These are phyloP conservation scores for Agraylea sexmaculata DNA, from an alignment of 1,140 invertebrate genomes.

Conservation along the genomic window DNA sequence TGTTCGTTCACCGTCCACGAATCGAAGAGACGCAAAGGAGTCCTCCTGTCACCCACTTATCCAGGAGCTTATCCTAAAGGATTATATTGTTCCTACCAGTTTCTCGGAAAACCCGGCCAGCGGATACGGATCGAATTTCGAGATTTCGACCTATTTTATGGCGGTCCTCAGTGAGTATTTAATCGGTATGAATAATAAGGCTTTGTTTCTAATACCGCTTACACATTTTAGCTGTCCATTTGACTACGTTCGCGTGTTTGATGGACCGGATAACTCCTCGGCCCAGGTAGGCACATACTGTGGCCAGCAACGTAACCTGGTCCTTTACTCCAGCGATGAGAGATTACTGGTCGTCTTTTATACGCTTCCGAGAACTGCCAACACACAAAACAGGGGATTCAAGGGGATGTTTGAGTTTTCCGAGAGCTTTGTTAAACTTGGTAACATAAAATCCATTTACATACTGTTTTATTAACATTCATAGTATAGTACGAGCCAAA, in stretches of 20 bases:
- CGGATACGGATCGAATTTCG: conserved; percentile 91
- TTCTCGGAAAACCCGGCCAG: conserved; percentile 81
- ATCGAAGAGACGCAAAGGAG: conserved; percentile 63
- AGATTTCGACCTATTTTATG: conserved; percentile 98
- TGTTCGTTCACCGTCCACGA: conserved; percentile 77
- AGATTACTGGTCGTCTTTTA: conserved; percentile 81
- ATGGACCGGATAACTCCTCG: conserved; percentile 74
- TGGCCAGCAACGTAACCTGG: conserved; percentile 90
- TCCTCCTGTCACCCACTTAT: conserved; percentile 93
- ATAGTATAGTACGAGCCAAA: no score
- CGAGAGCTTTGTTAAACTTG: conserved; percentile 91
- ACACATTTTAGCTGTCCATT: conserved; percentile 92
- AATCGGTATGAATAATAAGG: no score
- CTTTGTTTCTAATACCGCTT: no score
- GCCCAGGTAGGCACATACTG: conserved; percentile 95
- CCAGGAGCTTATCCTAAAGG: conserved; percentile 98
- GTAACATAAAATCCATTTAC: no score
- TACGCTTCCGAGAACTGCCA: conserved; percentile 77
- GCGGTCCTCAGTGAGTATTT: conserved; percentile 91
- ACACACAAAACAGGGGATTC: conserved; percentile 89
- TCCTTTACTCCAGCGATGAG: conserved; percentile 86
- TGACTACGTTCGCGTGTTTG: conserved; percentile 93
- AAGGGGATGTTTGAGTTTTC: conserved; percentile 94
- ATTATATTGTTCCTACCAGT: conserved; percentile 83
- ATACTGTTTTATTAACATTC: no score